Evolutionary conservation across 1,140 invertebrate genomes (phyloP).

Genomic region (Rhopalosiphum padi): DNA sequence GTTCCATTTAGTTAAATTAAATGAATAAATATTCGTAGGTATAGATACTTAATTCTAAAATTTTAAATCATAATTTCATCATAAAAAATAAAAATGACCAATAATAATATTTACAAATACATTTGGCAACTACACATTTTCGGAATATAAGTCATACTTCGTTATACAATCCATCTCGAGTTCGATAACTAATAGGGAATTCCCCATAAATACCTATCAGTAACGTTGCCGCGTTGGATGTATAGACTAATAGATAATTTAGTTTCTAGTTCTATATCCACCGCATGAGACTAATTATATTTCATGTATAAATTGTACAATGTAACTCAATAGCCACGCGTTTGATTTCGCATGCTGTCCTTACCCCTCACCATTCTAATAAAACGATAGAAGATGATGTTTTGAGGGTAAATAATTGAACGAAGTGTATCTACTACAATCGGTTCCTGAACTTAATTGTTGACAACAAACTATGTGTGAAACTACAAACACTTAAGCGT

Average conservation of each 20-base stretch:
- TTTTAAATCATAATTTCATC: too few relatives aligned
- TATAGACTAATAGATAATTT: not conserved
- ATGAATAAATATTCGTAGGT: not conserved
- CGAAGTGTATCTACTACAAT: not conserved
- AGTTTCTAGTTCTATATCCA: not conserved
- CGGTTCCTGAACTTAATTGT: conserved; percentile 14
- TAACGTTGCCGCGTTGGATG: not conserved
- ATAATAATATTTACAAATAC: not conserved
- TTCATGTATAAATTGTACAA: not conserved
- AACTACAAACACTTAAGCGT: not conserved
- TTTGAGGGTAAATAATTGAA: not conserved
- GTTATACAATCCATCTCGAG: not conserved
- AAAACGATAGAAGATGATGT: not conserved
- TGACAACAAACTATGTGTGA: conserved; percentile 31
- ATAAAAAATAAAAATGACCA: too few relatives aligned
- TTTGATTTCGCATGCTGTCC: not conserved
- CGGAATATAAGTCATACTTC: not conserved
- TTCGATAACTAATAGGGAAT: not conserved
- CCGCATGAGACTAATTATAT: not conserved
- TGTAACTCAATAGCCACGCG: not conserved
- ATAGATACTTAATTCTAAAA: too few relatives aligned
- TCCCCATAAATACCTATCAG: not conserved
- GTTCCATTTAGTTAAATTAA: not conserved
- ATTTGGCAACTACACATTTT: not conserved
- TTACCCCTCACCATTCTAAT: not conserved